These are phyloP conservation scores for Steatocranus sp. DNA, from an alignment of 2,797 vertebrate genomes.

Conservation along the genomic window DNA sequence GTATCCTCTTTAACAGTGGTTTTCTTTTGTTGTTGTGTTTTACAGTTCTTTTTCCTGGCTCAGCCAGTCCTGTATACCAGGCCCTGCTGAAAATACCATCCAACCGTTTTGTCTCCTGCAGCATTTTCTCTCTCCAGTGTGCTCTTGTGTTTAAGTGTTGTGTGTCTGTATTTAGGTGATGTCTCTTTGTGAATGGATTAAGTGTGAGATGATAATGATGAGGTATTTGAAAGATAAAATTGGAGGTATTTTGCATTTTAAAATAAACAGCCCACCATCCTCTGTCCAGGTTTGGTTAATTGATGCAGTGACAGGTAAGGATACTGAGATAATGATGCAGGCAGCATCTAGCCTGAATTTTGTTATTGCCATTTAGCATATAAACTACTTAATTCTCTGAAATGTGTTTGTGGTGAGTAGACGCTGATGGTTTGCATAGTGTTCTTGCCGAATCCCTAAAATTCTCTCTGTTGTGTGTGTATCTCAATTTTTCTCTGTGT, in stretches of 20 bases:
- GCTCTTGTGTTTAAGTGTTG: constrained; percentile 84
- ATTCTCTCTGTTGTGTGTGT: constrained; percentile 99
- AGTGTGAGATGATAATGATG: constrained; percentile 27
- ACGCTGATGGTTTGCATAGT: constrained; percentile 90
- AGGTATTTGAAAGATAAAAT: constrained; percentile 20
- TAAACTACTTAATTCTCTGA: constrained; percentile 36
- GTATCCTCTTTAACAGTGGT: constrained; percentile 98
- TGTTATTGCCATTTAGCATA: constrained; percentile 38
- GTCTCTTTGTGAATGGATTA: constrained; percentile 41
- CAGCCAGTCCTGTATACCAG: constrained; percentile 99
- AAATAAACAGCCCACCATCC: background rate
- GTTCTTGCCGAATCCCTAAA: constrained; percentile 91
- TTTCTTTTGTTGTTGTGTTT: constrained; percentile 99
- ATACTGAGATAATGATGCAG: constrained; percentile 55
- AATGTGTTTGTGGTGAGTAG: constrained; percentile 88
- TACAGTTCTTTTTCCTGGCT: constrained; percentile 99
- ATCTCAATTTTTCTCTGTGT: constrained; percentile 99
- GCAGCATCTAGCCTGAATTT: constrained; percentile 42
- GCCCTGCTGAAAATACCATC: constrained; percentile 99
- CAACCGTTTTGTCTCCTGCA: constrained; percentile 99
- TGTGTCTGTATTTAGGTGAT: constrained; percentile 81
- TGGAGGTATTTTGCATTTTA: constrained; percentile 1
- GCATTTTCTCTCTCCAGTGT: constrained; percentile 98
- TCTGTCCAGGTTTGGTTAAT: constrained; percentile 35
- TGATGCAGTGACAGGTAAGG: constrained; percentile 68